Evolutionary conservation across 2,113 vertebrate species (phyloP), one percentile per base, ranked within the genome.

Genomic region (Neodontobutis hainanensis): DNA sequence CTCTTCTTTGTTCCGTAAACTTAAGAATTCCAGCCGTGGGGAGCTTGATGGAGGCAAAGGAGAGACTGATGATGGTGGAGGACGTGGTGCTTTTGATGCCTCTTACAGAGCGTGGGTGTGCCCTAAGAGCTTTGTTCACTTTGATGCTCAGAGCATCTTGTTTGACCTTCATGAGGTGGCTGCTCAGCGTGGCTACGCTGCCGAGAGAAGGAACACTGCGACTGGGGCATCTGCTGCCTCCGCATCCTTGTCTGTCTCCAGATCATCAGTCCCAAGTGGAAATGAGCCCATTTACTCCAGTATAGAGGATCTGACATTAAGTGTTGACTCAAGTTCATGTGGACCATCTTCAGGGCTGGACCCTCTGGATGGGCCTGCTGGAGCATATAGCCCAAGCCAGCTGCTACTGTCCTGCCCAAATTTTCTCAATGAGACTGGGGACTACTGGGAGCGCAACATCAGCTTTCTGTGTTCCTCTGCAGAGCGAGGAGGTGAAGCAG

Each of bases 321-420:
- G 14, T 69, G 61, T 66, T 0, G 83, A 85, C 45, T 75, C 73
- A 0, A 52, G 66, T 53, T 68, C 84, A 63, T 55, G 60, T 0
- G 46, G 65, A 0, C 65, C 82, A 5, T 80, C 78, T 43, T 53
- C 92, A 67, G 91, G 90, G 32, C 75, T 83, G n/a, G 95, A 96
- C 44, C 71, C 83, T 0, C 83, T 91, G 0, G 94, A 95, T 0
- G 73, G 91, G 80, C 69, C 75, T 38, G 38, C 61, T 6, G 82
- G 77, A 62, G 48, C 73, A 64, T 93, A 82, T 57, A 92, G 84
- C 85, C 74, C 78, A 1, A 95, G 94, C 0, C 92, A 88, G 0
- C 90, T 97, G 3, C 92, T 98, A 19, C 93, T 97, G 16, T 96
- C 93, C 87, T 98, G 97, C 72, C 97, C 97, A 0, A 95, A 97